Percentiles rank a stretch among this genome's conserved stretches.
These are phyloP conservation scores for Nasonovia ribisnigri DNA, from an alignment of 2,888 invertebrate species.

Conservation along the genomic window DNA sequence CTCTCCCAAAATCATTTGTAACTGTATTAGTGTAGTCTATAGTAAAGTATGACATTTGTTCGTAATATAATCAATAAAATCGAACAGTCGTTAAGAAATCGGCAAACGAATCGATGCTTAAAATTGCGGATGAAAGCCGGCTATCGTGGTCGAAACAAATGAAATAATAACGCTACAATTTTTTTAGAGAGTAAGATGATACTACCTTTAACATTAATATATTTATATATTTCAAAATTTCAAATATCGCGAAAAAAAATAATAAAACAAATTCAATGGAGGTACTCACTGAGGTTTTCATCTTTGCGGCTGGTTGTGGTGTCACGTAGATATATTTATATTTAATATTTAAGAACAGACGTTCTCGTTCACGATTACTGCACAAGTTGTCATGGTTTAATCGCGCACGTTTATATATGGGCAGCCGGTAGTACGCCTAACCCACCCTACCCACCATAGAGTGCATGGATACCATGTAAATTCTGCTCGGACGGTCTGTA, in stretches of 20 bases:
- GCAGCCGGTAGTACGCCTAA: neutral
- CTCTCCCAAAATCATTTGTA: neutral
- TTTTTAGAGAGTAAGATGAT: too few relatives aligned
- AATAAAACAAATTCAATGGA: neutral
- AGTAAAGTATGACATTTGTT: neutral
- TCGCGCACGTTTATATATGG: conserved; percentile 30
- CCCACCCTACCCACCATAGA: neutral
- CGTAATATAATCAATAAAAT: neutral
- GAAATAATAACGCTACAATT: neutral
- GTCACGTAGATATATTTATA: neutral
- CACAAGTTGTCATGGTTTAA: neutral
- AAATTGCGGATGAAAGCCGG: neutral
- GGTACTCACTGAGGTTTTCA: conserved; percentile 47
- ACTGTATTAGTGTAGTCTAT: neutral
- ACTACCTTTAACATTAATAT: too few relatives aligned
- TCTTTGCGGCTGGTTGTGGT: conserved; percentile 3
- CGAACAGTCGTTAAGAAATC: neutral
- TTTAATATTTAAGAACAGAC: neutral
- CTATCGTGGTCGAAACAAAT: neutral
- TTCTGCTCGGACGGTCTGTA: neutral
- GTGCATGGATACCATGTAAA: neutral
- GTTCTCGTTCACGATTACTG: conserved; percentile 19
- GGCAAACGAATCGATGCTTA: neutral
- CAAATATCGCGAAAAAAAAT: neutral
- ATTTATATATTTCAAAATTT: neutral